Evolutionary conservation across 1,140 invertebrate species (phyloP), one percentile per base, ranked within the genome.

Genomic region (Lineus longissimus): DNA sequence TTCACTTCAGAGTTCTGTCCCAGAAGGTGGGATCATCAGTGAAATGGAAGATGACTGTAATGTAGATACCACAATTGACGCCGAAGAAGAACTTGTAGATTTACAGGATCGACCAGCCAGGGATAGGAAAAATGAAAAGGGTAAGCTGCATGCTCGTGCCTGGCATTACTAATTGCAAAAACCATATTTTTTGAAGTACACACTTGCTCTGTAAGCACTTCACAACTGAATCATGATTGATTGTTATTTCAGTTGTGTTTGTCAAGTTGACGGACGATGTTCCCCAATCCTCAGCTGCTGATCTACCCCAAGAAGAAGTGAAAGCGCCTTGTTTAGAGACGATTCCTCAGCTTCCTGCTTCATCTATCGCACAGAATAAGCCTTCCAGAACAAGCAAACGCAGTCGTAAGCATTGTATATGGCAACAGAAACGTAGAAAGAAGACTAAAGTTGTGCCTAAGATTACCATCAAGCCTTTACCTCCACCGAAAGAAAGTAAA

Each of bases 191-290:
- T 45, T 61, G 0, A 51, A n/a, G n/a, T n/a, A 25, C 15, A 15
- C n/a, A 19, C 23, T 31, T n/a, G n/a, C n/a, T n/a, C n/a, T n/a
- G n/a, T n/a, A n/a, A n/a, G n/a, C n/a, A n/a, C n/a, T n/a, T n/a
- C n/a, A n/a, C n/a, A n/a, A n/a, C n/a, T n/a, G n/a, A n/a, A n/a
- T n/a, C n/a, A n/a, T n/a, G n/a, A n/a, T n/a, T n/a, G n/a, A n/a
- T n/a, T n/a, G n/a, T n/a, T 25, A 36, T 75, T 73, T 40, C 67
- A 75, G 73, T 73, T 31, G 71, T 73, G 33, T 75, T 64, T 70
- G 67, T 70, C 7, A 71, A 67, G 40, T 55, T 75, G 25, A 70
- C 70, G 22, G 68, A 59, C 29, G 31, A 59, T 45, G 62, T 62
- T 27, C 65, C 33, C 4, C 33, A 4, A 36, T 36, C 33, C 4